Evolutionary conservation across 2,797 vertebrate species (phyloP).

Genomic region (Leptoclinus maculatus): DNA sequence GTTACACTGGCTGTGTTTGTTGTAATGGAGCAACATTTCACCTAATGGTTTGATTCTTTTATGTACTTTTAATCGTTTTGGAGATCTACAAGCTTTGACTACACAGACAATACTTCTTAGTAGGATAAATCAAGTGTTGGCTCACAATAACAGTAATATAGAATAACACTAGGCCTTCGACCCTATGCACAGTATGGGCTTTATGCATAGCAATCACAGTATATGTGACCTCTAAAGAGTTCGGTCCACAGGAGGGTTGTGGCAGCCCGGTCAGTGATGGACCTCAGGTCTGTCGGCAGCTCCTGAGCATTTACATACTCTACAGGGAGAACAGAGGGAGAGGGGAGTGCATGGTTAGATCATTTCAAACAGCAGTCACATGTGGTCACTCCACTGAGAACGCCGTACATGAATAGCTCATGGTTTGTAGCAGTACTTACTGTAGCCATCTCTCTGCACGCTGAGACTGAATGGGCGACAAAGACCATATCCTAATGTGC

Average conservation of each 20-base stretch:
- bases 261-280: constrained; percentile 90
- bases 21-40: neutral
- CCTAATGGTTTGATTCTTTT: neutral
- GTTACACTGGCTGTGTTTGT: neutral
- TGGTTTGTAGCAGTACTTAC: constrained; percentile 66
- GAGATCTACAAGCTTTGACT: neutral
- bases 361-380: neutral
- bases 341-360: neutral
- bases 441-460: constrained; percentile 72
- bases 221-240: constrained; percentile 88
- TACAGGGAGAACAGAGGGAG: constrained; percentile 47
- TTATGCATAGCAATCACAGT: constrained; percentile 4
- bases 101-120: neutral
- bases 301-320: constrained; percentile 90
- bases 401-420: neutral
- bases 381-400: neutral
- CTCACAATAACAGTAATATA: neutral
- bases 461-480: constrained; percentile 73
- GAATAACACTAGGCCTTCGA: neutral
- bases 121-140: neutral
- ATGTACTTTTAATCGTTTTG: neutral
- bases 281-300: constrained; percentile 83
- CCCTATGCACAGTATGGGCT: neutral
- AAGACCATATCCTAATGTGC: constrained; percentile 55
- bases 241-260: constrained; percentile 94